Evolutionary conservation across 2,113 vertebrate genomes (phyloP), one percentile per base, ranked within the genome.

Genomic region (Nothoprocta perdicaria): DNA sequence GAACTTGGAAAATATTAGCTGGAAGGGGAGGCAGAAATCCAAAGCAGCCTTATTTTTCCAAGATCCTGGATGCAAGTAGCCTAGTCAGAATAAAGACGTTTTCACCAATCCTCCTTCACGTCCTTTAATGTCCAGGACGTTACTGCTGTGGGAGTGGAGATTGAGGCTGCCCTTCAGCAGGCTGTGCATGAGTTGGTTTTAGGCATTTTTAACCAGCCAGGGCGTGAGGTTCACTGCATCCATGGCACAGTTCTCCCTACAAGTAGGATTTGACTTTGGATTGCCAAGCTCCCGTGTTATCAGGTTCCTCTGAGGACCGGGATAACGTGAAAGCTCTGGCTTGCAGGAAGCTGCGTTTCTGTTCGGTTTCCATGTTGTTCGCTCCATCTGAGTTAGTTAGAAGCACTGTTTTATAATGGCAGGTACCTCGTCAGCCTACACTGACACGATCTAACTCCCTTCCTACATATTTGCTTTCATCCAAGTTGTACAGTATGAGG

Each of bases 401-500:
- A 83, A 38, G 61, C 91, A 50, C 83, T 89, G 80, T 71, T 71
- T 90, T 87, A 50, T 14, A 79, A 83, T 23, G 77, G 29, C 5
- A 29, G 35, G 43, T 82, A 65, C 55, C 55, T 65, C 46, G 27
- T 72, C 46, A 90, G 41, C 86, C 55, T 94, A 67, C 75, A 50
- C 45, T 84, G 55, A 82, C 82, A 53, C 69, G 57, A 72, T 90
- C 6, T 31, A 68, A 21, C 68, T 93, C 31, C 50, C 62, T 95
- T 82, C 87, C 93, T 94, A 95, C 92, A 68, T 88, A 75, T 65
- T 84, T 90, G 75, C 94, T 75, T 92, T 95, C 73, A 78, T 95
- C 88, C 72, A 80, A 75, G 73, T 91, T 74, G 87, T 91, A 68
- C 69, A 55, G 74, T 73, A 77, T 93, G 91, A 94, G 75, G 91